Evolutionary conservation across 2,113 vertebrate species (phyloP).

Genomic region (Psilopsiagon aymara): DNA sequence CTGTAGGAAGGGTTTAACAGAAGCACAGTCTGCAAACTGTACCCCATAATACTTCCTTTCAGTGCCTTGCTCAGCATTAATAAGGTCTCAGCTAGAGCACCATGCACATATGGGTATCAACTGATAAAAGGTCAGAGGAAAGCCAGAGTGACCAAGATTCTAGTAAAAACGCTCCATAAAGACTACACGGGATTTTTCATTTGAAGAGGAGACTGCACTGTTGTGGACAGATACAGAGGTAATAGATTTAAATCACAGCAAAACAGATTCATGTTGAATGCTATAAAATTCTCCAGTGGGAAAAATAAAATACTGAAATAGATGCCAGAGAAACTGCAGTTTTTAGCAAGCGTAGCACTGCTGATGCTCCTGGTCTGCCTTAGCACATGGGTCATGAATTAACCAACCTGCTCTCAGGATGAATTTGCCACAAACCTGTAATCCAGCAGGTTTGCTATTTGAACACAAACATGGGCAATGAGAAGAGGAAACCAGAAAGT

Average conservation of each 20-base stretch:
- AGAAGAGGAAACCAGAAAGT: neutral
- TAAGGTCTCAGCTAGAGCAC: neutral
- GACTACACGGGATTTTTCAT: fast-evolving
- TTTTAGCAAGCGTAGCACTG: neutral
- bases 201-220: neutral
- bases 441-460: neutral
- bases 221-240: neutral
- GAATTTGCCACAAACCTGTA: neutral
- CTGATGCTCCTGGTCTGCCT: neutral
- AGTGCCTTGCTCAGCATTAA: neutral
- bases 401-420: neutral
- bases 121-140: neutral
- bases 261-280: neutral
- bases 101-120: neutral
- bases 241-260: neutral
- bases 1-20: neutral
- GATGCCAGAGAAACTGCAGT: neutral
- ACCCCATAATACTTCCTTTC: neutral
- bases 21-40: neutral
- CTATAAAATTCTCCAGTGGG: neutral
- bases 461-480: neutral
- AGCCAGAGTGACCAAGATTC: neutral
- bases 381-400: neutral
- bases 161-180: neutral
- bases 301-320: neutral